Base-by-base conservation (phyloP, 2,113 vertebrate genomes). In the Callorhinus ursinus region DNA sequence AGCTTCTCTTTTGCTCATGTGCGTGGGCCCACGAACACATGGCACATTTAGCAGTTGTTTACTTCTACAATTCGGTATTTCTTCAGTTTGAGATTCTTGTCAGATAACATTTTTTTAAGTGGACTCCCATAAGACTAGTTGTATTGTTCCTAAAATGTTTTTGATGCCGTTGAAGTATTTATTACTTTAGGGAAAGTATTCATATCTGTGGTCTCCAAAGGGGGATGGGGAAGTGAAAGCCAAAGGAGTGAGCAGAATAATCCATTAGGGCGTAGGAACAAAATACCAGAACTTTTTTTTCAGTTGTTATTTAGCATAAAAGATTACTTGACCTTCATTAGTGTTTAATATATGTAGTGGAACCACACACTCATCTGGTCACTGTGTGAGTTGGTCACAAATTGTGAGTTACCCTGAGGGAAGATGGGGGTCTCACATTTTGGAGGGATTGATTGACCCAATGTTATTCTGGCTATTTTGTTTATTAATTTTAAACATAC, bases 1-100 rank as follows among this genome's bases (percentile, higher is more conserved):
- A 79, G 42, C 57, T 93, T 93, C 46, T 85, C 67, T 71, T 97
- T 92, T 95, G 51, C 42, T 79, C 12, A 3, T 26, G 26, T 39
- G 77, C n/a, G 9, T 67, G 59, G 22, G 42, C 4, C 19, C 15
- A 28, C 0, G 22, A 59, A 28, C n/a, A 92, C n/a, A n/a, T 55
- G 49, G 2, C 55, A 69, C 8, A 42, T 42, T 69, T 71, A 92
- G 51, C 82, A n/a, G 12, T 24, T 36, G 3, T 59, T 89, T 63
- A 65, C 12, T 76, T 90, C 10, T 39, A 46, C 36, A 82, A 19
- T 9, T 82, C 42, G 51, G 55, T 4, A 33, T 26, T 87, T 92
- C 15, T 77, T 95, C 14, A 74, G 18, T 53, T 42, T 69, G 67
- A 39, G 12, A 42, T 26, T 72, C 46, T 85, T 79, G 79, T 77